Evolutionary conservation across 2,888 invertebrate genomes (phyloP).

Genomic region (Drosophila rellima): DNA sequence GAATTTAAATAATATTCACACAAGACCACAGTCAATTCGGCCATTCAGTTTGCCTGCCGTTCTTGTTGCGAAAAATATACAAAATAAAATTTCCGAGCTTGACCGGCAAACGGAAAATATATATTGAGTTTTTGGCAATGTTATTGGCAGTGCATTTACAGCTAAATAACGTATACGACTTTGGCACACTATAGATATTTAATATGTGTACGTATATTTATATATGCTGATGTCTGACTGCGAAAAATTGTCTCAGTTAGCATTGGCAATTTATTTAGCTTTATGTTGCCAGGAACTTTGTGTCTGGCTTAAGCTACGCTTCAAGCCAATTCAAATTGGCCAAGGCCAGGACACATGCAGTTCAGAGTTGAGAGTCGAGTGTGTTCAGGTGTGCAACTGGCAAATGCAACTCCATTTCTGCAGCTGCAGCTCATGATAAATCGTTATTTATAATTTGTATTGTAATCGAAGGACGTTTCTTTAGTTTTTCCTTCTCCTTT

Average conservation of each 20-base stretch:
- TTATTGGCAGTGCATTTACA: slow-evolving; percentile 32
- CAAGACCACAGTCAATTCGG: slow-evolving; percentile 17
- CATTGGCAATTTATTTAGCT: slow-evolving; percentile 71
- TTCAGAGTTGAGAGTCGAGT: slow-evolving; percentile 8
- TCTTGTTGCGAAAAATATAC: slow-evolving; percentile 1
- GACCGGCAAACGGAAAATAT: slow-evolving; percentile 35
- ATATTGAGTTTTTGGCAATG: slow-evolving; percentile 2
- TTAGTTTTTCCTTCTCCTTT: slow-evolving; percentile 20
- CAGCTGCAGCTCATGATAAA: slow-evolving; percentile 65
- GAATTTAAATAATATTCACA: slow-evolving; percentile 66
- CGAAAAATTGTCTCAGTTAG: slow-evolving; percentile 59
- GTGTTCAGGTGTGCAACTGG: slow-evolving; percentile 78
- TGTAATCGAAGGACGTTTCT: slow-evolving; percentile 62
- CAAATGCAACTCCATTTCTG: slow-evolving; percentile 51
- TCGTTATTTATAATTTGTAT: slow-evolving; percentile 80
- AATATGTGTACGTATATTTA: slow-evolving; percentile 3
- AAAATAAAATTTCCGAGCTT: slow-evolving; percentile 36
- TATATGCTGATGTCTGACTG: slow-evolving; percentile 33
- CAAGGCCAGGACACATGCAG: slow-evolving; percentile 22
- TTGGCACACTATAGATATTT: slow-evolving; percentile 4
- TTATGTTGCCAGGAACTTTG: slow-evolving; percentile 40
- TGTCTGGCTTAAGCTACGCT: slow-evolving; percentile 27
- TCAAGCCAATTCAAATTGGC: slow-evolving; percentile 40
- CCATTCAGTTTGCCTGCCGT: slow-evolving; percentile 12
- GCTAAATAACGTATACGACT: slow-evolving; percentile 10